Percentiles rank a stretch among this genome's conserved stretches.
Conservation (phyloP, 2,797 vertebrate genomes). For the Sebastes kiyomatsui region DNA sequence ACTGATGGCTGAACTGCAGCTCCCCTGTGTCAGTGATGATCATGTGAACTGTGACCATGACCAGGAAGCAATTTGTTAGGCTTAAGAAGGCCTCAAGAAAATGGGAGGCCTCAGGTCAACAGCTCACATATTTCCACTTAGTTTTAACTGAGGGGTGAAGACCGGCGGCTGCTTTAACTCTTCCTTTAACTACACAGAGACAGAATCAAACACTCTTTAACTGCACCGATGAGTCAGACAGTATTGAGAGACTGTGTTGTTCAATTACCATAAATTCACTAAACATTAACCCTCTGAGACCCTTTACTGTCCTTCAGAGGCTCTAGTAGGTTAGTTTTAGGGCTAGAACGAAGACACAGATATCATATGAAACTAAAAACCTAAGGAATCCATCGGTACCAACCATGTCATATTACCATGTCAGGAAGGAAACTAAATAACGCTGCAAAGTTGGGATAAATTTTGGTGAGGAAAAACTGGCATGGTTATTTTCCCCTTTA, state of each 20-base stretch:
- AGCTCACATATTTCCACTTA: slow-evolving; percentile 68
- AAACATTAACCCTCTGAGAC: neutral
- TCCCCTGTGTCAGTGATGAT: slow-evolving; percentile 52
- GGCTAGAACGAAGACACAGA: too few relatives aligned
- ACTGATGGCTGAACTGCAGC: slow-evolving; percentile 46
- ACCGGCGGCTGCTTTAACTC: slow-evolving; percentile 8
- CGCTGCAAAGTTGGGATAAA: too few relatives aligned
- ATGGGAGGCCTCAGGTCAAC: slow-evolving; percentile 55
- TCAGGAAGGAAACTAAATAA: too few relatives aligned
- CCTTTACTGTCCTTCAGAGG: too few relatives aligned
- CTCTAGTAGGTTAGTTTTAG: too few relatives aligned
- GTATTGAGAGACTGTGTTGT: neutral
- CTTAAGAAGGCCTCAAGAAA: slow-evolving; percentile 58
- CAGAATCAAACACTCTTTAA: slow-evolving; percentile 30
- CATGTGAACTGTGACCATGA: slow-evolving; percentile 71
- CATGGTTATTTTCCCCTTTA: too few relatives aligned
- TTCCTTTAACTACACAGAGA: slow-evolving; percentile 11
- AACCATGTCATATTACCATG: too few relatives aligned
- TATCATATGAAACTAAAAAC: too few relatives aligned
- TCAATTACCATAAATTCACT: neutral
- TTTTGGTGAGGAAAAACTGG: too few relatives aligned
- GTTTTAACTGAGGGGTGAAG: slow-evolving; percentile 54
- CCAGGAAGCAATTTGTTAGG: slow-evolving; percentile 81
- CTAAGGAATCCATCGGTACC: too few relatives aligned
- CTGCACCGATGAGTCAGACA: neutral